Evolutionary conservation across 2,113 vertebrate genomes (phyloP).

Genomic region (Lasiurus borealis): DNA sequence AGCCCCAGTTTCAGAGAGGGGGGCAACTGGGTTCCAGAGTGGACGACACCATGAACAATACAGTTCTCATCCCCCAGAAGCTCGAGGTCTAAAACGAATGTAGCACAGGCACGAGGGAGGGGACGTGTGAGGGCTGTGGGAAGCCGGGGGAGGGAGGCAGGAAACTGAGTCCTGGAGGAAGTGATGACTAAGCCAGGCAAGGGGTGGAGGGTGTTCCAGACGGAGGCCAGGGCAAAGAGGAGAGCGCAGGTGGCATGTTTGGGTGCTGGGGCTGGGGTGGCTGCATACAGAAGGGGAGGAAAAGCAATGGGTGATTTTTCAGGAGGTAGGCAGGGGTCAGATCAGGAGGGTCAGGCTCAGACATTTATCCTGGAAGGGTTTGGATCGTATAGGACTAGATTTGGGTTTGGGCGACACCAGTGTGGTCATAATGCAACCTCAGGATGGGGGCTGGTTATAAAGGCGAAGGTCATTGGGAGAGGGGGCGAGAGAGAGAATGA

Average conservation of each 20-base stretch:
- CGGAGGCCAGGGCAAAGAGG: neutral
- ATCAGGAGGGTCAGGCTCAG: neutral
- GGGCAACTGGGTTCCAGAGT: neutral
- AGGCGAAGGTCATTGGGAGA: neutral
- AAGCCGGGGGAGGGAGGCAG: neutral
- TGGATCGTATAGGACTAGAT: neutral
- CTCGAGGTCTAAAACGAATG: neutral
- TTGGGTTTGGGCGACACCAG: neutral
- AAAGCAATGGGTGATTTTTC: accelerated
- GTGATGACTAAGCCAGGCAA: neutral
- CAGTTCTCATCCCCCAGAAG: neutral
- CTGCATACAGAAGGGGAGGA: neutral
- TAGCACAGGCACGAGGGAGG: neutral
- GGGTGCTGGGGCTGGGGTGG: neutral
- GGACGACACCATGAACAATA: neutral
- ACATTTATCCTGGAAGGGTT: neutral
- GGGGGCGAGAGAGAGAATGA: neutral
- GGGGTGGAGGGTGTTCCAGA: neutral
- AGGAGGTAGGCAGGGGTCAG: neutral
- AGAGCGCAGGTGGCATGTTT: neutral
- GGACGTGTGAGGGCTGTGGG: neutral
- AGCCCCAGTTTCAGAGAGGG: neutral
- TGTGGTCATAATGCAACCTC: neutral
- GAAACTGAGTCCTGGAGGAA: neutral
- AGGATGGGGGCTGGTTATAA: neutral